These are phyloP conservation scores for Platycheirus rosarum DNA, from an alignment of 2,888 invertebrate species.

Conservation along the genomic window DNA sequence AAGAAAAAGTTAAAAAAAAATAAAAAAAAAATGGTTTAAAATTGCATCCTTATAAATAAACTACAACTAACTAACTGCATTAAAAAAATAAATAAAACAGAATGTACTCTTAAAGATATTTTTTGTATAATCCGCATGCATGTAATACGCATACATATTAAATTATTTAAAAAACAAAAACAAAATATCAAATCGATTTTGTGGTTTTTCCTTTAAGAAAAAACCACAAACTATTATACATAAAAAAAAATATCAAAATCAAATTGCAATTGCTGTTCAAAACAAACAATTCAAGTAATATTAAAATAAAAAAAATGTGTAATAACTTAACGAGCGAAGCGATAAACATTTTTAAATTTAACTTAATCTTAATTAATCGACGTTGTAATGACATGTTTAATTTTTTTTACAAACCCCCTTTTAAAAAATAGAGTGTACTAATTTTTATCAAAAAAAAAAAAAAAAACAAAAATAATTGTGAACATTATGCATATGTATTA, in stretches of 20 bases:
- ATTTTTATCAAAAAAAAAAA: slow-evolving; percentile 38
- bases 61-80: slow-evolving; percentile 51
- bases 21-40: slow-evolving; percentile 12
- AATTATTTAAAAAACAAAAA: slow-evolving; percentile 19
- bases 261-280: slow-evolving; percentile 58
- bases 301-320: slow-evolving; percentile 16
- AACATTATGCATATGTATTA: slow-evolving; percentile 58
- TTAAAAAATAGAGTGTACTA: slow-evolving; percentile 28
- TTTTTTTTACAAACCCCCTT: slow-evolving; percentile 36
- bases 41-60: slow-evolving; percentile 30
- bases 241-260: slow-evolving; percentile 39
- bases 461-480: slow-evolving; percentile 41
- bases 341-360: slow-evolving; percentile 48
- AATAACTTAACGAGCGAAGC: slow-evolving; percentile 33
- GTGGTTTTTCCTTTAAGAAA: slow-evolving; percentile 68
- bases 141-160: slow-evolving; percentile 58
- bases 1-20: slow-evolving; percentile 9
- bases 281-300: slow-evolving; percentile 24
- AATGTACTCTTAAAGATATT: slow-evolving; percentile 54
- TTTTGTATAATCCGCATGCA: slow-evolving; percentile 54
- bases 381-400: slow-evolving; percentile 58
- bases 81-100: slow-evolving; percentile 31
- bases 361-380: slow-evolving; percentile 60
- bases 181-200: slow-evolving; percentile 66
- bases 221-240: slow-evolving; percentile 33